Evolutionary conservation across 2,888 invertebrate genomes (phyloP).

Genomic region (Apotomis turbidana): DNA sequence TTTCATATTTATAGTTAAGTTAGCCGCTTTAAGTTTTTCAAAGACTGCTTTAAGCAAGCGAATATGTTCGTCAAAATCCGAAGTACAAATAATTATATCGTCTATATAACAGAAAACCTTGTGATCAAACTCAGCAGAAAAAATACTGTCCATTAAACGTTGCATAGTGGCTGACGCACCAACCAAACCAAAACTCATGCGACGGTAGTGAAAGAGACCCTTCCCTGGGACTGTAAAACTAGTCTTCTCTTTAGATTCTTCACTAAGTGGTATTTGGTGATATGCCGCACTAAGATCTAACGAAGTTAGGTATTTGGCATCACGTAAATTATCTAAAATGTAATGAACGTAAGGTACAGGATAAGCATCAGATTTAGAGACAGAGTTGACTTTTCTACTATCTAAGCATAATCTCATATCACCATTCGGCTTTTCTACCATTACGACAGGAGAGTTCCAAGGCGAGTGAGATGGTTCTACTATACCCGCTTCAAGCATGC

Average conservation of each 20-base stretch:
- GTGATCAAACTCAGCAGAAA: not conserved
- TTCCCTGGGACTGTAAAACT: too few relatives aligned
- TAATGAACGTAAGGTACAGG: too few relatives aligned
- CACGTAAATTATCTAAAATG: too few relatives aligned
- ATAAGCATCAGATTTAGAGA: too few relatives aligned
- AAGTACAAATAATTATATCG: not conserved
- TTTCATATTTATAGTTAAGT: not conserved
- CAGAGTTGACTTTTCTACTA: too few relatives aligned
- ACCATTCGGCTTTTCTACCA: not conserved
- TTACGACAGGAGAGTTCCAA: not conserved
- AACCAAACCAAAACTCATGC: too few relatives aligned
- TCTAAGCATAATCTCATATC: not conserved
- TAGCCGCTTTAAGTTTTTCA: too few relatives aligned
- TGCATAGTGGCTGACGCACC: too few relatives aligned
- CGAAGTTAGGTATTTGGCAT: not conserved
- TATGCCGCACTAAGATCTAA: not conserved
- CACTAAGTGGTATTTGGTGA: not conserved
- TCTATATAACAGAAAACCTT: not conserved
- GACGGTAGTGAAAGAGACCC: too few relatives aligned
- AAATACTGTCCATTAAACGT: too few relatives aligned
- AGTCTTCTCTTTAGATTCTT: not conserved
- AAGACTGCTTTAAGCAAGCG: too few relatives aligned
- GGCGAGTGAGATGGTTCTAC: not conserved
- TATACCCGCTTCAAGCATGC: too few relatives aligned
- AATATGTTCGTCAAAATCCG: not conserved